A percentile compares a stretch with the other conserved stretches of the same genome.
Evolutionary conservation across 2,113 vertebrate species (phyloP).

Genomic region (Indicator maculatus): DNA sequence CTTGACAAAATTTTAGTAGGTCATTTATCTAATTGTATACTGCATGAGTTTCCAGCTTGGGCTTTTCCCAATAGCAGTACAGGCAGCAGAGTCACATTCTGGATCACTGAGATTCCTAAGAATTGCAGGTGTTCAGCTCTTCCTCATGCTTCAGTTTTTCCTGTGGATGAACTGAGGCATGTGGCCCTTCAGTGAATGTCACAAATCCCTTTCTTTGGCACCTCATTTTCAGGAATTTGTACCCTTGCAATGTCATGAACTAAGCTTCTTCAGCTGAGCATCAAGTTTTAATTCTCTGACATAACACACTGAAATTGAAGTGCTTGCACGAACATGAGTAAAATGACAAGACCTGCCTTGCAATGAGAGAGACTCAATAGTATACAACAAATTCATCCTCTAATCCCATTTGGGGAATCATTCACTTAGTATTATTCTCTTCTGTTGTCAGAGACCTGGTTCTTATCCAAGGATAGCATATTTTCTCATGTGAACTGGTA

Average conservation of each 20-base stretch:
- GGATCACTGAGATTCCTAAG: background rate
- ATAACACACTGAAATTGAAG: background rate
- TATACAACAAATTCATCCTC: background rate
- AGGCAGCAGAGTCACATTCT: background rate
- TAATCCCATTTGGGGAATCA: background rate
- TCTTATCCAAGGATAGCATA: background rate
- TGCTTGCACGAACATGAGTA: background rate
- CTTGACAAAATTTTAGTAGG: too few relatives aligned
- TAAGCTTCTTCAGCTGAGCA: background rate
- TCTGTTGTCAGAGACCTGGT: background rate
- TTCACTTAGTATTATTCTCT: background rate
- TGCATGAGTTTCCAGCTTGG: too few relatives aligned
- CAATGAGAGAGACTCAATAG: background rate
- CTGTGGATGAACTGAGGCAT: background rate
- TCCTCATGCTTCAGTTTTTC: background rate
- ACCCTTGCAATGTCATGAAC: background rate
- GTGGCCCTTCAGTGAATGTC: fast-evolving
- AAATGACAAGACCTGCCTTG: background rate
- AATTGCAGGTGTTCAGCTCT: background rate
- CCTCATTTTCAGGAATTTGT: background rate
- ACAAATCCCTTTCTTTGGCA: background rate
- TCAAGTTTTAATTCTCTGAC: background rate
- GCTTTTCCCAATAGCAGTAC: too few relatives aligned
- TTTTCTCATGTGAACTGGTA: background rate
- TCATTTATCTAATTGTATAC: too few relatives aligned